A percentile compares a stretch with the other conserved stretches of the same genome.
phyloP scores from a whole-genome alignment of 2,797 vertebrate species.

The Mormyrops boulengeri region DNA sequence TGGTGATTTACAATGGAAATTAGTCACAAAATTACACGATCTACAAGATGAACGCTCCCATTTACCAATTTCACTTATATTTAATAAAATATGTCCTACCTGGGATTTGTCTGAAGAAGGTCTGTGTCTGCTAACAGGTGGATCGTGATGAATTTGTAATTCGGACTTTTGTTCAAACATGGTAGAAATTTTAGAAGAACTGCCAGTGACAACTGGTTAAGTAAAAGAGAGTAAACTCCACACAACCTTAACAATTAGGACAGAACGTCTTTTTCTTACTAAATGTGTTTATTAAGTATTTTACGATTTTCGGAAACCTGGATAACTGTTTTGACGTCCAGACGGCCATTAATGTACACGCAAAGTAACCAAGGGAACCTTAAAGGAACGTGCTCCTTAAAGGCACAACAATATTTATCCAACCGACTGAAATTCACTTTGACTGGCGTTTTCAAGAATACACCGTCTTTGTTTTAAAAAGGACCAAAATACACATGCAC shows the following conservation, averaged over 20 bases:
- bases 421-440: not conserved
- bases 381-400: not conserved
- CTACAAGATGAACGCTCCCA: not conserved
- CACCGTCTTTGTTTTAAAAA: not conserved
- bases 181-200: not conserved
- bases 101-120: slow-evolving; percentile 58
- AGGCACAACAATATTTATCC: not conserved
- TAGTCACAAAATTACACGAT: not conserved
- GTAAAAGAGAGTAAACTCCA: not conserved
- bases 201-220: not conserved
- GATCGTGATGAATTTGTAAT: slow-evolving; percentile 33
- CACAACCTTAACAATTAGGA: not conserved
- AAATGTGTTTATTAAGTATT: not conserved
- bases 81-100: slow-evolving; percentile 43
- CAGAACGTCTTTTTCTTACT: not conserved
- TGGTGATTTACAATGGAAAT: not conserved
- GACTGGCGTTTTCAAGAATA: not conserved
- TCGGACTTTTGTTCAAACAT: slow-evolving; percentile 43
- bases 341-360: slow-evolving; percentile 39
- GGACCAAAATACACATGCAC: not conserved
- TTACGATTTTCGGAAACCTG: not conserved
- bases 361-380: slow-evolving; percentile 48
- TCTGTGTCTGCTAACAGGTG: slow-evolving; percentile 48
- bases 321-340: not conserved
- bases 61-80: not conserved